Evolutionary conservation across 1,140 invertebrate species (phyloP).

Genomic region (Papilio xuthus): DNA sequence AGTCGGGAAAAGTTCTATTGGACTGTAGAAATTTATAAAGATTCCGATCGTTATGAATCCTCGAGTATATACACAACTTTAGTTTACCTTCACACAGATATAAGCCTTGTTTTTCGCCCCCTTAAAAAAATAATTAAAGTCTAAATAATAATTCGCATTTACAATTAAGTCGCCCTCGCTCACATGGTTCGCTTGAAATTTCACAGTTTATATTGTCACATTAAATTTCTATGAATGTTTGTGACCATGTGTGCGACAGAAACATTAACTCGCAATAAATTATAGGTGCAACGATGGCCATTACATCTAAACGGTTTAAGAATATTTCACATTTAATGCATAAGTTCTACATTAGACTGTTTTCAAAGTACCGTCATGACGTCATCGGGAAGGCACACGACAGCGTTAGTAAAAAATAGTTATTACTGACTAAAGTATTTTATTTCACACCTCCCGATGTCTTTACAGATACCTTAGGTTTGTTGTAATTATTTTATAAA

Average conservation of each 20-base stretch:
- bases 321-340: constrained; percentile 61
- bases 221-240: neutral
- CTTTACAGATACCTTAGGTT: constrained; percentile 72
- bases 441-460: constrained; percentile 75
- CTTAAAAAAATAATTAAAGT: constrained; percentile 63
- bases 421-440: constrained; percentile 73
- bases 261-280: constrained; percentile 57
- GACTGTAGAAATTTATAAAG: constrained; percentile 54
- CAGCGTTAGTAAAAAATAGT: constrained; percentile 59
- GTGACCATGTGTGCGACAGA: constrained; percentile 54
- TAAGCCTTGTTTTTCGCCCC: constrained; percentile 54
- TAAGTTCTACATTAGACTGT: constrained; percentile 41
- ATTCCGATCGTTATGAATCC: constrained; percentile 53
- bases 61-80: constrained; percentile 75
- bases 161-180: constrained; percentile 50
- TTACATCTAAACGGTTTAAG: constrained; percentile 55
- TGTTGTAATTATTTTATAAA: constrained; percentile 55
- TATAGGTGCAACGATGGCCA: constrained; percentile 58
- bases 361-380: constrained; percentile 43
- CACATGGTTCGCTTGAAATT: constrained; percentile 49
- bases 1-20: constrained; percentile 61
- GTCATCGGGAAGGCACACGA: constrained; percentile 43
- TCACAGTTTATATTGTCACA: neutral
- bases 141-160: constrained; percentile 51
- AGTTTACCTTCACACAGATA: constrained; percentile 59